phyloP scores from a whole-genome alignment of 92 coral and sea anemone species.

The Bergia sp. region DNA sequence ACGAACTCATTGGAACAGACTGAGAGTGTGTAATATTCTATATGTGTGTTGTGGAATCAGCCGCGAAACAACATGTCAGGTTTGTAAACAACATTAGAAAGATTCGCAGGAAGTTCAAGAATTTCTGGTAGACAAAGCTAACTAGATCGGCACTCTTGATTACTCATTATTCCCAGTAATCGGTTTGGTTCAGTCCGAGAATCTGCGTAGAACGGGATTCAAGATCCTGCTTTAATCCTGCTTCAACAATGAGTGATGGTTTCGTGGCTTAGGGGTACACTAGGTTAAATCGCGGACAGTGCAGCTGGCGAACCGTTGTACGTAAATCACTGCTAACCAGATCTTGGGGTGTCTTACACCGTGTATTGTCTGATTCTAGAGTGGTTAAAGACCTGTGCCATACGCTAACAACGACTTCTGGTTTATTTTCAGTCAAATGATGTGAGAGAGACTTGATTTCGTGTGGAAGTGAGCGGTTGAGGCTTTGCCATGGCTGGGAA shows the following conservation, averaged over 20 bases:
- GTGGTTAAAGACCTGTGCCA: not conserved
- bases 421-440: slow-evolving; percentile 18
- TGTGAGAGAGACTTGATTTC: not conserved
- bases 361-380: too few species aligned
- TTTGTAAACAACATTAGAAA: slow-evolving; percentile 40
- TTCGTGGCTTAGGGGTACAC: not conserved
- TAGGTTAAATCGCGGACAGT: not conserved
- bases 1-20: slow-evolving; percentile 8
- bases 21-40: slow-evolving; percentile 4
- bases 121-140: slow-evolving; percentile 35
- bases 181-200: not conserved
- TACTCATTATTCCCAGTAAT: not conserved
- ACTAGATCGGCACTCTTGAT: not conserved
- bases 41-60: slow-evolving; percentile 10
- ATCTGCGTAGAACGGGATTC: not conserved
- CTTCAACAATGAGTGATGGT: not conserved
- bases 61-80: slow-evolving; percentile 17
- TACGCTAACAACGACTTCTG: not conserved
- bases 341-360: too few species aligned
- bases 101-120: slow-evolving; percentile 48
- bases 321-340: not conserved
- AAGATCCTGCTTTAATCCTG: not conserved
- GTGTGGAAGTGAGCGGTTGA: not conserved
- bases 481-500: slow-evolving; percentile 15
- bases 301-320: not conserved